Base-by-base conservation (phyloP, 2,888 invertebrate species). In the Macaria liturata region DNA sequence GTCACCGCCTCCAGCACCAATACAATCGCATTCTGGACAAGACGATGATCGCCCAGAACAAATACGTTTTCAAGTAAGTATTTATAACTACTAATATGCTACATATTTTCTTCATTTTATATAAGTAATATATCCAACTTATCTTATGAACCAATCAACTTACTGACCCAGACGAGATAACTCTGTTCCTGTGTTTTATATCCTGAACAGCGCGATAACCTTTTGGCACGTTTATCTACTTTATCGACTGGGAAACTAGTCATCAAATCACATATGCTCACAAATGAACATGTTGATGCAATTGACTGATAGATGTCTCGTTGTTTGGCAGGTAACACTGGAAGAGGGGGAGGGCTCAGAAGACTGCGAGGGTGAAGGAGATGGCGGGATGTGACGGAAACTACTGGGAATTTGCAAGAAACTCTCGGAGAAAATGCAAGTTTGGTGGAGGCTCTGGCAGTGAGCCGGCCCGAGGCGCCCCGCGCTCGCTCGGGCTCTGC, bases 331-430 rank as follows among this genome's bases (percentile, higher is more conserved):
- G 95, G 95, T 97, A 75, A 97, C 97, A 64, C 93, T 97, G 79
- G 97, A 98, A 87, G 97, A 97, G 84, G 96, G 96, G 65, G 96
- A 96, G 72, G 94, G 94, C 70, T 94, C 95, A 55, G 93, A 93
- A 76, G 93, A 93, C 61, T 93, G 92, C 79, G 91, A 92, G 64
- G 93, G 87, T 9, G 91, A 91, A 62, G 93, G 88, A 52, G 93
- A 91, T 68, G 90, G 91, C 93, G 96, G 96, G 88, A 97, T 97
- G 96, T 97, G 97, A 97, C 97, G 96, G 96, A 96, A 96, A 95
- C 95, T 97, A 93, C 94, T 96, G 90, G 96, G 96, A 93, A 95
- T 97, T 92, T 97, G 95, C 93, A 96, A 95, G 93, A 97, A 96
- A 94, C 94, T 97, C 93, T 95, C 96, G 92, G 96, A 96, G 93